Conservation (phyloP, 1,140 invertebrate genomes). For the Pseudomyrmex cubaensis region DNA sequence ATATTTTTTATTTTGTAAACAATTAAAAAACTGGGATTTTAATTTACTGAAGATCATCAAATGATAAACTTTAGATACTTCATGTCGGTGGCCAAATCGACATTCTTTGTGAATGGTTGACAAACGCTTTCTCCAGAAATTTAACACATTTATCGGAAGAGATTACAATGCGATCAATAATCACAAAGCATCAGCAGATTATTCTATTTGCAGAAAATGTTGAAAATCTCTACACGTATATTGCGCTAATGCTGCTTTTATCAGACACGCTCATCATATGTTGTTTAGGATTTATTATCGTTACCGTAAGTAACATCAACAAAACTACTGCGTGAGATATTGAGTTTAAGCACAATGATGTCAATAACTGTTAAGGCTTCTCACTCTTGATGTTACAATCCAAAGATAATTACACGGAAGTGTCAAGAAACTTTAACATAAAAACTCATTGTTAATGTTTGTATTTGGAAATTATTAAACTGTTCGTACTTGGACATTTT, state of each 20-base stretch:
- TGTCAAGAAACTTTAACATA: neutral
- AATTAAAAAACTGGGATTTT: too few relatives aligned
- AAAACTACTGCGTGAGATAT: neutral
- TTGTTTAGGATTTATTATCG: slow-evolving; percentile 45
- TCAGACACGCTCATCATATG: slow-evolving; percentile 47
- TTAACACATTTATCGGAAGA: neutral
- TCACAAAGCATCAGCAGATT: slow-evolving; percentile 32
- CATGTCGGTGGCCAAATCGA: slow-evolving; percentile 31
- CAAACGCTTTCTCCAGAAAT: slow-evolving; percentile 17
- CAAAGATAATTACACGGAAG: neutral
- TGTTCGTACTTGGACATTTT: neutral
- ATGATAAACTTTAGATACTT: neutral
- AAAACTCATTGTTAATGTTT: neutral
- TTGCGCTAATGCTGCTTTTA: slow-evolving; percentile 22
- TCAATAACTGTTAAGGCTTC: too few relatives aligned
- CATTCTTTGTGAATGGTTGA: slow-evolving; percentile 1
- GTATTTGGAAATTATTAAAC: neutral
- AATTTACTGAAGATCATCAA: too few relatives aligned
- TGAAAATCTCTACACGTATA: slow-evolving; percentile 14
- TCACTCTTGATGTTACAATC: neutral
- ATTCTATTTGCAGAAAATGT: slow-evolving; percentile 20
- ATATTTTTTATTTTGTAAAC: too few relatives aligned
- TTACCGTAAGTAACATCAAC: slow-evolving; percentile 41
- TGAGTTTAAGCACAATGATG: too few relatives aligned
- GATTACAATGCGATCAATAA: neutral